Conservation (phyloP, 1,140 invertebrate species). For the Lepidotrigona ventralis region DNA sequence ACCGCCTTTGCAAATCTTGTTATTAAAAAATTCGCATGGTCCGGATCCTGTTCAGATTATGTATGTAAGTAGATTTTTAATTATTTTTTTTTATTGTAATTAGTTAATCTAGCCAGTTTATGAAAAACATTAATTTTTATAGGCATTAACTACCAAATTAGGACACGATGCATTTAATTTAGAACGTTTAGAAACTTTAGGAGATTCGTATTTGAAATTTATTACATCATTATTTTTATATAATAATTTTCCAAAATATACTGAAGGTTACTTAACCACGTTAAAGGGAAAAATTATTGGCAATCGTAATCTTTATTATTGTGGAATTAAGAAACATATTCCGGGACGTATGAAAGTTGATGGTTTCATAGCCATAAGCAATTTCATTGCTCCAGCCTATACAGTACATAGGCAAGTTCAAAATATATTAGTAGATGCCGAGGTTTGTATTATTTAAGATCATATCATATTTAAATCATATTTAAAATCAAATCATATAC, state of each 20-base stretch:
- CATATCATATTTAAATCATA: too few species aligned
- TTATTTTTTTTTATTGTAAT: not conserved
- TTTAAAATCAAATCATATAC: not conserved
- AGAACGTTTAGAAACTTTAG: constrained; percentile 92
- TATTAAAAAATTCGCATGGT: constrained; percentile 28
- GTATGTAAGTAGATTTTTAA: constrained; percentile 52
- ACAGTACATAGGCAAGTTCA: constrained; percentile 60
- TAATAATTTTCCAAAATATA: constrained; percentile 84
- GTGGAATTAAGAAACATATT: constrained; percentile 81
- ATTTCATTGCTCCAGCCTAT: constrained; percentile 86
- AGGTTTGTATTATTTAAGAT: constrained; percentile 56
- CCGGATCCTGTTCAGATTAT: constrained; percentile 64
- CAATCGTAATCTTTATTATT: constrained; percentile 89
- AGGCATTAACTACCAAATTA: constrained; percentile 86
- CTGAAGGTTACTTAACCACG: constrained; percentile 89
- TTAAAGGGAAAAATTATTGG: constrained; percentile 89
- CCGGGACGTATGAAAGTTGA: constrained; percentile 83
- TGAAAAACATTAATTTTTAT: constrained; percentile 22
- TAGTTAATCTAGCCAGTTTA: not conserved
- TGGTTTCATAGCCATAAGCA: constrained; percentile 84
- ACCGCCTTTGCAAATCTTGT: constrained; percentile 59
- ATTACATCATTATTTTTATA: constrained; percentile 87
- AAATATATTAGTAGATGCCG: constrained; percentile 57
- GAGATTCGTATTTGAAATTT: constrained; percentile 94
- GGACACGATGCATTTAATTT: constrained; percentile 90